A percentile compares a stretch with the other conserved stretches of the same genome.
Evolutionary conservation across 2,113 vertebrate genomes (phyloP).

Genomic region (Rhodinocichla rosea): DNA sequence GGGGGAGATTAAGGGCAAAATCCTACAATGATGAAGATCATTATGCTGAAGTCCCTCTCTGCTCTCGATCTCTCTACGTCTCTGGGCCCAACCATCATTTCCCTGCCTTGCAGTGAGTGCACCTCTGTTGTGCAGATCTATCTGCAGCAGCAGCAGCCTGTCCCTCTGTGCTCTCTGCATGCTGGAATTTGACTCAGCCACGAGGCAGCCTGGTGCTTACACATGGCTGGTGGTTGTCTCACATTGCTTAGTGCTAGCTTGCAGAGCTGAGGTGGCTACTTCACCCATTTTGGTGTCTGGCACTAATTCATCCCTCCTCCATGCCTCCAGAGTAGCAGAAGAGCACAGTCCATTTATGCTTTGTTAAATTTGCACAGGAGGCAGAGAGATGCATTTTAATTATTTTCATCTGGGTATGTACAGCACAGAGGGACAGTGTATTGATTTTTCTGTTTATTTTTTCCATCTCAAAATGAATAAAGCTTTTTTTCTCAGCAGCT

Average conservation of each 20-base stretch:
- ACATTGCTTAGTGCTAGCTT: not conserved
- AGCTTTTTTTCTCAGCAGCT: not conserved
- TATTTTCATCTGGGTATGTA: not conserved
- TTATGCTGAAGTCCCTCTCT: not conserved
- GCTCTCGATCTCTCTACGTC: not conserved
- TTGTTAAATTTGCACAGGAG: not conserved
- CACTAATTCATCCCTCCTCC: not conserved
- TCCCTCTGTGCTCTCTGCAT: not conserved
- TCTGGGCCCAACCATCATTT: fast-evolving
- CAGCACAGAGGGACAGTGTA: not conserved
- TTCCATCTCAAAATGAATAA: not conserved
- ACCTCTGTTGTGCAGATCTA: not conserved
- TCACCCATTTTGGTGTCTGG: not conserved
- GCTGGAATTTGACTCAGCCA: not conserved
- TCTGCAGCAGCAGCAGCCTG: not conserved
- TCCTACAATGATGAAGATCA: not conserved
- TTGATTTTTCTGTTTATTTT: not conserved
- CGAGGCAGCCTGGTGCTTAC: not conserved
- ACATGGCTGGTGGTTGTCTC: not conserved
- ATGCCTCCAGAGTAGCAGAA: not conserved
- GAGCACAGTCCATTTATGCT: not conserved
- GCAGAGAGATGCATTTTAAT: not conserved
- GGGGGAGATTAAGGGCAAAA: not conserved
- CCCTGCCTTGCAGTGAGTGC: not conserved
- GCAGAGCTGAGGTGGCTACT: not conserved